Evolutionary conservation across 2,888 invertebrate genomes (phyloP).

Genomic region (Aleiodes testaceus): DNA sequence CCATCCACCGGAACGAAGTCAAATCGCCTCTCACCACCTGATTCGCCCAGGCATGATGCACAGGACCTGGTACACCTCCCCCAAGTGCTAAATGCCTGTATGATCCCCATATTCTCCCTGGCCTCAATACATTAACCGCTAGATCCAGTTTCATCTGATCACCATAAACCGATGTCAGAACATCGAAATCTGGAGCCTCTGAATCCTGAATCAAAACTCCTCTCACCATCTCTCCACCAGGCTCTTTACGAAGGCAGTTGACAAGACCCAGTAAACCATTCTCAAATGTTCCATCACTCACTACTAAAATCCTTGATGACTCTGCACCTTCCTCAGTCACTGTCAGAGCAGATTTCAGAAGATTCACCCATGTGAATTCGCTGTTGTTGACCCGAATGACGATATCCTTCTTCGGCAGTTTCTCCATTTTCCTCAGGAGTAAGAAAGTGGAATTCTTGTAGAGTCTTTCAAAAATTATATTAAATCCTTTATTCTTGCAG

Average conservation of each 20-base stretch:
- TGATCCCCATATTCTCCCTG: conserved; percentile 80
- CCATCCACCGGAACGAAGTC: conserved; percentile 87
- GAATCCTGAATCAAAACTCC: conserved; percentile 78
- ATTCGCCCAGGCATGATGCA: conserved; percentile 85
- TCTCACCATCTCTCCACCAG: conserved; percentile 77
- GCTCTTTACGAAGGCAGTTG: conserved; percentile 89
- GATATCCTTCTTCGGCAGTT: conserved; percentile 56
- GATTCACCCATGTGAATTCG: conserved; percentile 69
- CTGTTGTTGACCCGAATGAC: conserved; percentile 58
- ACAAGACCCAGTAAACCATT: conserved; percentile 88
- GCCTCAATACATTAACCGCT: conserved; percentile 81
- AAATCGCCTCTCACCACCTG: conserved; percentile 89
- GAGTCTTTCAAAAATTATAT: conserved; percentile 63
- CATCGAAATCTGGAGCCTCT: conserved; percentile 79
- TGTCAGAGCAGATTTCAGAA: conserved; percentile 64
- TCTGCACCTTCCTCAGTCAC: conserved; percentile 72
- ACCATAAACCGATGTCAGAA: conserved; percentile 79
- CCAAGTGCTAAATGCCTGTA: conserved; percentile 85
- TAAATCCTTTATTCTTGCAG: conserved; percentile 44
- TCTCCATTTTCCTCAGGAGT: conserved; percentile 56
- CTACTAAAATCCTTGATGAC: conserved; percentile 77
- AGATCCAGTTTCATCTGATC: conserved; percentile 83
- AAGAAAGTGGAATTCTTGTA: conserved; percentile 50
- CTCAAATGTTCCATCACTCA: conserved; percentile 48
- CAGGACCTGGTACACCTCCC: conserved; percentile 72